A percentile compares a stretch with the other conserved stretches of the same genome.
Conservation (phyloP, 2,888 invertebrate genomes). For the Bibio marci region DNA sequence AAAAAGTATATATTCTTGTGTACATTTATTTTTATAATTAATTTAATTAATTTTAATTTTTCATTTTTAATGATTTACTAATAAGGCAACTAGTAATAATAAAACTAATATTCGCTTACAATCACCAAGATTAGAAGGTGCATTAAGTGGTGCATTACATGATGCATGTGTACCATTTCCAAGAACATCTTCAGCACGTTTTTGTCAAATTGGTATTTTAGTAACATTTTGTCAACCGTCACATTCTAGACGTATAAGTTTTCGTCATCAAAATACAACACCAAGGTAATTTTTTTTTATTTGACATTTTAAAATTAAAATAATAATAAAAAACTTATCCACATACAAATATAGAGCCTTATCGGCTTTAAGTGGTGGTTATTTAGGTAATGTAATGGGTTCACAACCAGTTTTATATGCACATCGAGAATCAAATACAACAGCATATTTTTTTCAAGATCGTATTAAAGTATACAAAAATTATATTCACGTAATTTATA, state of each 20-base stretch:
- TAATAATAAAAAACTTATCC: neutral
- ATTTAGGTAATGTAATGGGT: conserved; percentile 28
- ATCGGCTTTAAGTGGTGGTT: conserved; percentile 45
- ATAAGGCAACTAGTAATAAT: conserved; percentile 19
- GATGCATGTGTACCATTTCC: conserved; percentile 88
- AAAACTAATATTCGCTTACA: conserved; percentile 25
- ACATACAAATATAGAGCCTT: conserved; percentile 34
- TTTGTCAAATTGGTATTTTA: conserved; percentile 71
- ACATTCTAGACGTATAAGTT: conserved; percentile 46
- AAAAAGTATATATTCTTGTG: conserved; percentile 20
- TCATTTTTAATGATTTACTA: conserved; percentile 6
- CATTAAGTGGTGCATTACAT: conserved; percentile 24
- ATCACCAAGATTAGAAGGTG: conserved; percentile 27
- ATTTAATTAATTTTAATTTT: conserved; percentile 1
- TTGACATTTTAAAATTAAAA: neutral
- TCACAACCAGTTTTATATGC: conserved; percentile 21
- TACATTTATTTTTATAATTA: neutral
- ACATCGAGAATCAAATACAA: conserved; percentile 39
- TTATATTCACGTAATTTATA: too few relatives aligned
- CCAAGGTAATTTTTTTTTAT: conserved; percentile 31
- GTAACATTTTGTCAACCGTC: conserved; percentile 72
- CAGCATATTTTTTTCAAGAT: conserved; percentile 64
- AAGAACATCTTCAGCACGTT: conserved; percentile 81
- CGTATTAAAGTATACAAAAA: conserved; percentile 21
- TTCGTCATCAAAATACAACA: conserved; percentile 57